Evolutionary conservation across 2,888 invertebrate species (phyloP).

Genomic region (Agriopis leucophaearia): DNA sequence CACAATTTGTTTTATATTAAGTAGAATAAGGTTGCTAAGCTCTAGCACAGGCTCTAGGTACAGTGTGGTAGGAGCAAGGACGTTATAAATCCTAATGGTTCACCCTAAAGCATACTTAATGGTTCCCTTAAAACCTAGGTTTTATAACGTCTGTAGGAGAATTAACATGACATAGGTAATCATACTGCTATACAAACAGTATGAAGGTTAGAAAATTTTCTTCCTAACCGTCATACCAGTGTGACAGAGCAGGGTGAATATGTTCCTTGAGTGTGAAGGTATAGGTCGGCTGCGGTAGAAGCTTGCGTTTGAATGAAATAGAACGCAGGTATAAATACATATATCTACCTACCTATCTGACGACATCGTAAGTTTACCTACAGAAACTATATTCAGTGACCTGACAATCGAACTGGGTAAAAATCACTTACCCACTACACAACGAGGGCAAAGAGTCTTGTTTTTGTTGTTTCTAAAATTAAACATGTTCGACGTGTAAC

Average conservation of each 20-base stretch:
- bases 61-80: not conserved
- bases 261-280: too few relatives aligned
- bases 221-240: too few relatives aligned
- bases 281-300: too few relatives aligned
- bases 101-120: too few relatives aligned
- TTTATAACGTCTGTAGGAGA: too few relatives aligned
- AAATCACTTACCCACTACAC: slow-evolving; percentile 14
- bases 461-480: slow-evolving; percentile 43
- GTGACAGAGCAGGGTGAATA: too few relatives aligned
- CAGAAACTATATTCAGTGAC: slow-evolving; percentile 3
- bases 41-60: not conserved
- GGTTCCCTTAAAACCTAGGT: too few relatives aligned
- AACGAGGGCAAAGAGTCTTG: slow-evolving; percentile 24
- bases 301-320: not conserved
- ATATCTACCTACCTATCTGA: not conserved
- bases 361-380: not conserved
- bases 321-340: not conserved
- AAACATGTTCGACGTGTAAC: slow-evolving; percentile 44
- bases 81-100: too few relatives aligned
- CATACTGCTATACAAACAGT: too few relatives aligned
- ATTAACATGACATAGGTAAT: too few relatives aligned
- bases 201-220: too few relatives aligned
- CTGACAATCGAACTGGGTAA: slow-evolving; percentile 11
- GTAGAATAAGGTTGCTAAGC: not conserved
- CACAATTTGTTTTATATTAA: not conserved